phyloP scores from a whole-genome alignment of 2,888 invertebrate genomes.

The Augochlorella aurata region DNA sequence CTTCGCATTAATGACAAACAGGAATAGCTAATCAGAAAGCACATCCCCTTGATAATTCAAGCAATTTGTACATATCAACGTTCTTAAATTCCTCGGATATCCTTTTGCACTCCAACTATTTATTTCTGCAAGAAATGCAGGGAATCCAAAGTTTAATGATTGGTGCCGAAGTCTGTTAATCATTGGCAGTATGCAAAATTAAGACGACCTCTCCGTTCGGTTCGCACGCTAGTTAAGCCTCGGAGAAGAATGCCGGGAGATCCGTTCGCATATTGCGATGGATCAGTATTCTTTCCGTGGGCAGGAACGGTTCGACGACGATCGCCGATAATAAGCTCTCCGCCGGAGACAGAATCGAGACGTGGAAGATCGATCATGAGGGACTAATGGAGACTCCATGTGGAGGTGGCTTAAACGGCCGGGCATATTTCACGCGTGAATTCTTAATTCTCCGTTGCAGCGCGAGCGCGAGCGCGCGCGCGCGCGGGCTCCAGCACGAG shows the following conservation, averaged over 20 bases:
- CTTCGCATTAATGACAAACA: too few species aligned
- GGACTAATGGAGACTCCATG: slow-evolving; percentile 56
- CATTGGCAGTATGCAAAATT: too few species aligned
- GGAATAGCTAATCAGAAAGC: too few species aligned
- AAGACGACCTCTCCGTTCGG: background rate
- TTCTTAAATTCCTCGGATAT: too few species aligned
- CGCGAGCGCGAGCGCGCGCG: slow-evolving; percentile 8
- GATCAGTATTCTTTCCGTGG: background rate
- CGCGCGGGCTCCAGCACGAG: too few species aligned
- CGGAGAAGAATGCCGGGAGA: background rate
- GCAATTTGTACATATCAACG: too few species aligned
- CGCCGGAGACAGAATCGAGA: slow-evolving; percentile 53
- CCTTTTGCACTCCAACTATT: too few species aligned
- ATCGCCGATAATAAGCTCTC: slow-evolving; percentile 47
- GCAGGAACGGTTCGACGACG: slow-evolving; percentile 1
- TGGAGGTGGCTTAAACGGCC: slow-evolving; percentile 54
- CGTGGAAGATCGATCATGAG: slow-evolving; percentile 57
- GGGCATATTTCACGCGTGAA: slow-evolving; percentile 59
- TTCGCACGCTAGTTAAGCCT: background rate
- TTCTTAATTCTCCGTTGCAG: slow-evolving; percentile 51
- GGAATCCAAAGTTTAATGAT: too few species aligned
- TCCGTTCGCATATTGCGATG: background rate
- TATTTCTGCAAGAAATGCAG: too few species aligned
- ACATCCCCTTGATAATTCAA: too few species aligned
- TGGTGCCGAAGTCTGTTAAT: too few species aligned